A percentile compares a stretch with the other conserved stretches of the same genome.
Evolutionary conservation across 2,888 invertebrate species (phyloP).

Genomic region (Leptogaster cylindrica): DNA sequence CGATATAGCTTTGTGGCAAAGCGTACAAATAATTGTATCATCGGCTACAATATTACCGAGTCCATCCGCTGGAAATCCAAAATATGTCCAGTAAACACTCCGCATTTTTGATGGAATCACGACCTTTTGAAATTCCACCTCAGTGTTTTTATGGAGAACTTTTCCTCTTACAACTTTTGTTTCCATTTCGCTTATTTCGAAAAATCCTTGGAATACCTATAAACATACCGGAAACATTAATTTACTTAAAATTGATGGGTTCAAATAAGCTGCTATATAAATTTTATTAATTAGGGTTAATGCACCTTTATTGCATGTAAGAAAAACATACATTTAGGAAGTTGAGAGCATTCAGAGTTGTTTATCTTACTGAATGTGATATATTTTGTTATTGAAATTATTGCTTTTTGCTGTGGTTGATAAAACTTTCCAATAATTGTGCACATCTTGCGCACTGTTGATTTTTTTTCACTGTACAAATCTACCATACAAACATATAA

Average conservation of each 20-base stretch:
- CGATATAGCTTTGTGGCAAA: conserved; percentile 42
- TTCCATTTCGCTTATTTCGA: background rate
- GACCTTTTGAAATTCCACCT: conserved; percentile 16
- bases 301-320: too few relatives aligned
- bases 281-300: background rate
- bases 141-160: conserved; percentile 13
- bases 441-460: too few relatives aligned
- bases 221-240: background rate
- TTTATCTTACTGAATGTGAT: too few relatives aligned
- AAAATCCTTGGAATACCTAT: background rate
- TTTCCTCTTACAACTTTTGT: background rate
- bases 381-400: too few relatives aligned
- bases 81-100: conserved; percentile 47
- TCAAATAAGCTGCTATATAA: background rate
- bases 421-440: too few relatives aligned
- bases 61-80: conserved; percentile 47
- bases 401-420: too few relatives aligned
- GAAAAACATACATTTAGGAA: too few relatives aligned
- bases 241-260: too few relatives aligned
- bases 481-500: too few relatives aligned
- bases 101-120: conserved; percentile 46
- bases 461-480: too few relatives aligned
- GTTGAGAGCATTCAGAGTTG: too few relatives aligned
- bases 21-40: conserved; percentile 44
- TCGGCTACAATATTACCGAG: conserved; percentile 42